Conservation (phyloP, 2,113 vertebrate species). For the Ceyx cyanopectus region DNA sequence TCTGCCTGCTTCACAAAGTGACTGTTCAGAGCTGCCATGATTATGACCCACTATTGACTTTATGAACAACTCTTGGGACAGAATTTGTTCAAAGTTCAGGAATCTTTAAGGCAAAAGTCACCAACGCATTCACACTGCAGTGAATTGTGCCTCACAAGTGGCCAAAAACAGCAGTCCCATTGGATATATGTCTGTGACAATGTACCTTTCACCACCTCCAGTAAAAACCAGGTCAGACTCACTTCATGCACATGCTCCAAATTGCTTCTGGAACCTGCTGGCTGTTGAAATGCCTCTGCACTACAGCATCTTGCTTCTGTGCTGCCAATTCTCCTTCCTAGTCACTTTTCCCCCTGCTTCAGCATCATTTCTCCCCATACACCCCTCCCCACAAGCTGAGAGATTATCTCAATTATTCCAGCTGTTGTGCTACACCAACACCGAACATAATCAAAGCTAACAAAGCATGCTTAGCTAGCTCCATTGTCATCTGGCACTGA, state of each 20-base stretch:
- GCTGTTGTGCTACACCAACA: not conserved
- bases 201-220: not conserved
- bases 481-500: not conserved
- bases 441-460: not conserved
- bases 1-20: not conserved
- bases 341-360: not conserved
- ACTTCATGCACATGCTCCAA: not conserved
- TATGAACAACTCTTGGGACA: not conserved
- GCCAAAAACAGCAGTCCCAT: not conserved
- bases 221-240: not conserved
- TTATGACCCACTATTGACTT: not conserved
- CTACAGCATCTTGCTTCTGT: not conserved
- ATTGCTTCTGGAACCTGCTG: not conserved
- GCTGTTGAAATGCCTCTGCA: accelerated
- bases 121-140: not conserved
- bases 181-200: accelerated
- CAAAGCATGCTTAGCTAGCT: not conserved
- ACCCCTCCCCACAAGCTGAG: not conserved
- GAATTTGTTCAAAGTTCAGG: not conserved
- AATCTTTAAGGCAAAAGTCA: not conserved
- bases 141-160: not conserved
- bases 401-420: conserved; percentile 9
- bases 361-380: not conserved
- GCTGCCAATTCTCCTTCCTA: not conserved
- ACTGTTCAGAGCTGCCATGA: not conserved